Percentiles rank a stretch among this genome's conserved stretches.
These are phyloP conservation scores for Ptychodera flava DNA, from an alignment of 35 echinoderm and acorn worm species.

Conservation along the genomic window DNA sequence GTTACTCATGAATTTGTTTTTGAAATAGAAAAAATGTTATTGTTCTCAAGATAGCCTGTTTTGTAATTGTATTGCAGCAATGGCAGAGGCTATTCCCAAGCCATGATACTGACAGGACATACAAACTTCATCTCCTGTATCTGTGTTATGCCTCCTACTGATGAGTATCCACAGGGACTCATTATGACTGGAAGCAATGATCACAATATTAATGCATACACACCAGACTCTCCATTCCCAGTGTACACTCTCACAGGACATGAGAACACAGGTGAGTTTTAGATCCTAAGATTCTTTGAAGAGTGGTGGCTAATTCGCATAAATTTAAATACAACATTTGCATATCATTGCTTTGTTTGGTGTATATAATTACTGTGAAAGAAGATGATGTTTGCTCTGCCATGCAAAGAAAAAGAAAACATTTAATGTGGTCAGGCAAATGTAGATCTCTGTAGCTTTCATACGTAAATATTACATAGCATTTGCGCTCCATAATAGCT, in stretches of 20 bases:
- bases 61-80: slow-evolving; percentile 76
- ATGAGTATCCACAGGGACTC: slow-evolving; percentile 71
- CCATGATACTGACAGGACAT: slow-evolving; percentile 83
- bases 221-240: slow-evolving; percentile 59
- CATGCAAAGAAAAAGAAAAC: too few species aligned
- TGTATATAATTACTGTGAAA: not conserved
- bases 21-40: too few species aligned
- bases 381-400: too few species aligned
- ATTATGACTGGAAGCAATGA: slow-evolving; percentile 93
- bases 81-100: slow-evolving; percentile 47
- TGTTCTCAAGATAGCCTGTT: too few species aligned
- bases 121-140: slow-evolving; percentile 75
- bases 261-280: slow-evolving; percentile 53
- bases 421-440: too few species aligned
- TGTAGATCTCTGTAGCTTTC: too few species aligned
- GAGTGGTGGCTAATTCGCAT: too few species aligned
- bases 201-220: slow-evolving; percentile 89
- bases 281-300: too few species aligned
- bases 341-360: not conserved
- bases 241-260: slow-evolving; percentile 74
- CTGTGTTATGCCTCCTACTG: slow-evolving; percentile 77
- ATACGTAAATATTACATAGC: too few species aligned
- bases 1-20: too few species aligned
- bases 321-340: too few species aligned
- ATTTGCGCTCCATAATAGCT: too few species aligned